Conservation (phyloP, 2,888 invertebrate genomes). For the Ceraclea dissimilis region DNA sequence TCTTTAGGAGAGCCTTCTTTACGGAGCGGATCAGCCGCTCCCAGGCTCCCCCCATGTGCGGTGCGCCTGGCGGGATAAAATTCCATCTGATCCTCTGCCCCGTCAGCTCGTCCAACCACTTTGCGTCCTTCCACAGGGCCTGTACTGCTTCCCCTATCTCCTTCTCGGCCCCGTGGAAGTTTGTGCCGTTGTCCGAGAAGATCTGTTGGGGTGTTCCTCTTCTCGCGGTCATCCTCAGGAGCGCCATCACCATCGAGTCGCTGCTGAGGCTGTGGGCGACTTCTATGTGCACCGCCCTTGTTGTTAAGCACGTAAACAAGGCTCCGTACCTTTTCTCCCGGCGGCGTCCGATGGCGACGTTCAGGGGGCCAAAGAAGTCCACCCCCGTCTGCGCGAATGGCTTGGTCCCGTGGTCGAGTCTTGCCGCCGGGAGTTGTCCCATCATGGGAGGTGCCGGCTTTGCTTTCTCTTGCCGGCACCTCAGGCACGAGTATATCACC, state of each 20-base stretch:
- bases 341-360: neutral
- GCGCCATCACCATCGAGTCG: too few species aligned
- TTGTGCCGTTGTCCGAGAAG: neutral
- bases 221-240: neutral
- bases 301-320: too few species aligned
- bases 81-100: too few species aligned
- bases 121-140: neutral
- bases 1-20: too few species aligned
- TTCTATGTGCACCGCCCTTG: too few species aligned
- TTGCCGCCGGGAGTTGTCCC: neutral
- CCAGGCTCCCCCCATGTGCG: too few species aligned
- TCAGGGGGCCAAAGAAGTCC: neutral
- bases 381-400: too few species aligned
- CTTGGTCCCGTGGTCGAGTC: neutral
- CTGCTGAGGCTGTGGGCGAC: too few species aligned
- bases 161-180: too few species aligned
- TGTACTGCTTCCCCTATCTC: neutral
- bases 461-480: neutral
- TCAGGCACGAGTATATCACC: neutral
- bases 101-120: too few species aligned
- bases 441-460: neutral
- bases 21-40: too few species aligned
- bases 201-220: neutral
- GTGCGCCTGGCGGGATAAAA: too few species aligned
- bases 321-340: neutral